Conservation (phyloP, 2,888 invertebrate genomes). For the Phymatocera aterrima region DNA sequence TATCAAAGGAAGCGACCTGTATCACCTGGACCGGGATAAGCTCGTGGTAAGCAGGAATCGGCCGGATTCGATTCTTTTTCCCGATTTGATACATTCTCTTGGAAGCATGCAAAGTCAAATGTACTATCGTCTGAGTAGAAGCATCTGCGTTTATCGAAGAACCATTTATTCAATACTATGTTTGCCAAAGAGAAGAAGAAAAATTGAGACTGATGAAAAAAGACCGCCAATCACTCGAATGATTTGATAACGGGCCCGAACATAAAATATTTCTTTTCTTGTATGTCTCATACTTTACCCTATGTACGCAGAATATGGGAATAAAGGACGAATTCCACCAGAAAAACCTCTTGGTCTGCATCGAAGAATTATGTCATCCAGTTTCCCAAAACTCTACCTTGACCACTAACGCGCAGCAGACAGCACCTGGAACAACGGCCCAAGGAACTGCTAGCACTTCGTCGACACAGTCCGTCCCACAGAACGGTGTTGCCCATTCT, state of each 20-base stretch:
- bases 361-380: slow-evolving; percentile 79
- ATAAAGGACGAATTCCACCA: slow-evolving; percentile 86
- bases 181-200: no score
- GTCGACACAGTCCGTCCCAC: slow-evolving; percentile 21
- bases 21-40: slow-evolving; percentile 81
- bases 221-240: no score
- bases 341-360: slow-evolving; percentile 81
- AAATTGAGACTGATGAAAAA: no score
- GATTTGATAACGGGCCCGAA: no score
- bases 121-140: no score
- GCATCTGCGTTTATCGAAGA: no score
- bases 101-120: no score
- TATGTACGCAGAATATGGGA: slow-evolving; percentile 82
- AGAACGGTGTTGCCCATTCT: slow-evolving; percentile 67
- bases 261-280: no score
- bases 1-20: slow-evolving; percentile 82
- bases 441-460: slow-evolving; percentile 28
- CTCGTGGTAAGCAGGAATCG: slow-evolving; percentile 77
- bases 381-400: slow-evolving; percentile 48
- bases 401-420: slow-evolving; percentile 51
- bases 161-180: no score
- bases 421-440: slow-evolving; percentile 43
- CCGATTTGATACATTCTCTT: no score
- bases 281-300: neutral
- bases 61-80: slow-evolving; percentile 40